A percentile compares a stretch with the other conserved stretches of the same genome.
These are phyloP conservation scores for Ammospiza caudacuta DNA, from an alignment of 2,113 vertebrate genomes.

Conservation along the genomic window DNA sequence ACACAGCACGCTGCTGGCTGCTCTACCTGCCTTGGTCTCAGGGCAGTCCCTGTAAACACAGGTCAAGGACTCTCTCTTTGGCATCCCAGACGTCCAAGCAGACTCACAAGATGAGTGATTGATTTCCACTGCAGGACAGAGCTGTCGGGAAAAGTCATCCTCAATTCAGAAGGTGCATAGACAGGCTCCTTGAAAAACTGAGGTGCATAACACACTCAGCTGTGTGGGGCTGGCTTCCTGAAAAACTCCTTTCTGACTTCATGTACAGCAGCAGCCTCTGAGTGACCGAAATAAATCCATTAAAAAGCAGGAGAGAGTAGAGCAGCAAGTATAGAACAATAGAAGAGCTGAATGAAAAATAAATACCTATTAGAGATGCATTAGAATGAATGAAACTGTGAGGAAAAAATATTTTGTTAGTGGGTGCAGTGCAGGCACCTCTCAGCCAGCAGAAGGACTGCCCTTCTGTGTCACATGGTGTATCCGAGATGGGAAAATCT, in stretches of 20 bases:
- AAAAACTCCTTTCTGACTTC: neutral
- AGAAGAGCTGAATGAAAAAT: neutral
- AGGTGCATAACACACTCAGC: neutral
- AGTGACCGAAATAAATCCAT: constrained; percentile 5
- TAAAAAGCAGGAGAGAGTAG: neutral
- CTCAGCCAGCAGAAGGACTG: neutral
- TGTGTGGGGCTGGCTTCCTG: neutral
- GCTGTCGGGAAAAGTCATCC: neutral
- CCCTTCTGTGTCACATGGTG: neutral
- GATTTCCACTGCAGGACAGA: constrained; percentile 39
- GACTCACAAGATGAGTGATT: constrained; percentile 37
- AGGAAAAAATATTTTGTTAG: neutral
- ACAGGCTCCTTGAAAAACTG: neutral
- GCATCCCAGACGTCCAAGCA: constrained; percentile 46
- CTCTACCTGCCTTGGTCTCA: neutral
- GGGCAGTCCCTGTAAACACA: constrained; percentile 9
- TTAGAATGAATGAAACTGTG: neutral
- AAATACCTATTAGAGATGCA: neutral
- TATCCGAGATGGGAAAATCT: neutral
- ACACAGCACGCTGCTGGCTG: neutral
- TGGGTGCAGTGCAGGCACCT: neutral
- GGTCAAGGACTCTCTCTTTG: neutral
- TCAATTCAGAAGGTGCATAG: neutral
- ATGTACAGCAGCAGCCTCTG: neutral
- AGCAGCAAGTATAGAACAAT: neutral